Conservation (phyloP, 2,113 vertebrate species). For the Microcebus ravelobensis region DNA sequence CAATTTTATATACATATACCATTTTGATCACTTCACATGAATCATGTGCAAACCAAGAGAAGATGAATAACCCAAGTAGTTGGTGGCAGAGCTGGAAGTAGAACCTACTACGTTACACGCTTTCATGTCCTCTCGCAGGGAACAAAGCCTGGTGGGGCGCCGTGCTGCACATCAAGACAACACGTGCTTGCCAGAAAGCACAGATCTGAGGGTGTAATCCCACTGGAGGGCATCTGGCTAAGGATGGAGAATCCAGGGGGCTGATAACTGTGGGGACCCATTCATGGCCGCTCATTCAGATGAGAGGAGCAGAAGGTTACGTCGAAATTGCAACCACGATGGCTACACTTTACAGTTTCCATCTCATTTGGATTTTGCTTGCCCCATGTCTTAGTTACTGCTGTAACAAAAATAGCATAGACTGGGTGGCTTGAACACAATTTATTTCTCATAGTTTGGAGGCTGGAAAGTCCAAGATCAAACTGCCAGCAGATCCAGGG, state of each 20-base stretch:
- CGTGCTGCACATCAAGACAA: background rate
- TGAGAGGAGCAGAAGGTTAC: background rate
- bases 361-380: background rate
- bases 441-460: background rate
- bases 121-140: background rate
- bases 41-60: background rate
- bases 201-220: background rate
- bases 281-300: background rate
- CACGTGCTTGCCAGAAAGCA: slow-evolving; percentile 29
- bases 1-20: background rate
- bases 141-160: background rate
- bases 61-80: background rate
- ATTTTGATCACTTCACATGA: background rate
- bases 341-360: background rate
- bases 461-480: background rate
- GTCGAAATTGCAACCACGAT: background rate
- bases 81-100: background rate
- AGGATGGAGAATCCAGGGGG: background rate
- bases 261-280: background rate
- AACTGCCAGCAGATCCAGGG: background rate
- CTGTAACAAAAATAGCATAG: background rate
- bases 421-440: background rate
- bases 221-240: background rate
- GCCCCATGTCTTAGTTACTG: background rate
- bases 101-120: background rate